Conservation (phyloP, 2,888 invertebrate genomes). For the Iphiclides podalirius region DNA sequence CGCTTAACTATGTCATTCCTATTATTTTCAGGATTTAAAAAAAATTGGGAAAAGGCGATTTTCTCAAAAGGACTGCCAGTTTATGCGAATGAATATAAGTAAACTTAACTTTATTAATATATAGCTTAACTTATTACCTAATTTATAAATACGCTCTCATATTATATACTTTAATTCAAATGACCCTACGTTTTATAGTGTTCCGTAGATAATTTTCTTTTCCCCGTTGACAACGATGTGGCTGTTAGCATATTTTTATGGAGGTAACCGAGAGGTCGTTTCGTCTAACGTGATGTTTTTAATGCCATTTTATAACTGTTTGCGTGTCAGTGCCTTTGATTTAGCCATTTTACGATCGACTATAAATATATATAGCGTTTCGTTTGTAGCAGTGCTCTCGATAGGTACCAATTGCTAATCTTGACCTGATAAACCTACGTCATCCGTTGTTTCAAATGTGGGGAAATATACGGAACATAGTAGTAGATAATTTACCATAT, state of each 20-base stretch:
- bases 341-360: conserved; percentile 54
- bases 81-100: no score
- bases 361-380: conserved; percentile 46
- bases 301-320: conserved; percentile 33
- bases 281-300: conserved; percentile 13
- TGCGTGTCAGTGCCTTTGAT: conserved; percentile 57
- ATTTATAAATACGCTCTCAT: no score
- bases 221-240: conserved; percentile 2
- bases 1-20: no score
- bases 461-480: conserved; percentile 1
- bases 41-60: no score
- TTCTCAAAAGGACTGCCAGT: no score
- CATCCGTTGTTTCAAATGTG: conserved; percentile 10
- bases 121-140: no score
- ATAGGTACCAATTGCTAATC: conserved; percentile 28
- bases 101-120: no score
- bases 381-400: conserved; percentile 31
- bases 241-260: conserved; percentile 8
- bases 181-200: no score
- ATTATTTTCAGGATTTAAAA: no score
- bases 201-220: no score
- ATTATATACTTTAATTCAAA: no score
- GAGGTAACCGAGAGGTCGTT: conserved; percentile 9
- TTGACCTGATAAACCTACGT: conserved; percentile 30
- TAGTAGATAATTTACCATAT: background rate